Evolutionary conservation across 2,797 vertebrate genomes (phyloP), one percentile per base, ranked within the genome.

Genomic region (Streptopelia turtur): DNA sequence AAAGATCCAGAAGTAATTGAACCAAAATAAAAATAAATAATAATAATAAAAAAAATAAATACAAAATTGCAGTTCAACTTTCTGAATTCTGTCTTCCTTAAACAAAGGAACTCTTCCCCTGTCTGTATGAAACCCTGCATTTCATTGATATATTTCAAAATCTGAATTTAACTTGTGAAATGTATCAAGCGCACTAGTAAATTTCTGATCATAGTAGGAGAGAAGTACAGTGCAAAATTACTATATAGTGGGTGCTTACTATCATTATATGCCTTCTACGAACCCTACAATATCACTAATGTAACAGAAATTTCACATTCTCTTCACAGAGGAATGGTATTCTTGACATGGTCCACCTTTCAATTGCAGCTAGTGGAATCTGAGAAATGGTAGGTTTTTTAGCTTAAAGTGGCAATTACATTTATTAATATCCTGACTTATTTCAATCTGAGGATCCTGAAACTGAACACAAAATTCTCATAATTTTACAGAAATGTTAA

Each of bases 141-240:
- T 80, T 70, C 8, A 2, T 2, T 80, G 64, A 70, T 70, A 49
- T 41, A 31, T 72, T 80, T 68, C 37, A 68, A 77, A 78, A 74
- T 23, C 33, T 91, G 39, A 83, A 83, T 85, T 86, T 72, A 84
- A 70, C 75, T 89, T 89, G 60, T 92, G 71, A 92, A 91, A 80
- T 45, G 22, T 27, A 41, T 83, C 76, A 59, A 77, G 33, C 20
- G 57, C 6, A 61, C 18, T 41, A 77, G 15, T n/a, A 77, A 57
- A 23, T 74, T 82, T 49, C n/a, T 79, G 45, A 61, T 45, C 49
- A 50, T 35, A 72, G 24, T n/a, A 71, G 30, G 21, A 81, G 57
- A 37, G 56, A 80, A 80, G 31, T 53, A 55, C 10, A 22, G 41
- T 33, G 37, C 22, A 81, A 90, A 94, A 56, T 13, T 74, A 79